phyloP scores from a whole-genome alignment of 2,113 vertebrate species.

The Rhadina sibilatrix region DNA sequence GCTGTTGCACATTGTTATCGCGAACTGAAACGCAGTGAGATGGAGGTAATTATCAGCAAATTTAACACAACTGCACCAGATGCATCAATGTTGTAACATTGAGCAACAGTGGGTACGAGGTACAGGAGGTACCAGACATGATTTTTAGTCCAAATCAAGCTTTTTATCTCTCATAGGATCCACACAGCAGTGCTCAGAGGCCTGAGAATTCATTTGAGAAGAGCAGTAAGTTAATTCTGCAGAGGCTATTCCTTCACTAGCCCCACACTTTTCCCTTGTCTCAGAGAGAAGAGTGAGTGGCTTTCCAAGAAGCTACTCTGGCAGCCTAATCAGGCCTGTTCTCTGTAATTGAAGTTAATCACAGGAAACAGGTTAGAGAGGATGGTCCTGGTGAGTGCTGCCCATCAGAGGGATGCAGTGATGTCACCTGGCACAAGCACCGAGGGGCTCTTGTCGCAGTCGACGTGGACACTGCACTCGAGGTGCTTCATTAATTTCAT shows the following conservation, averaged over 20 bases:
- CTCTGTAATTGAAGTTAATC: not conserved
- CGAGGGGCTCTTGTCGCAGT: too few species aligned
- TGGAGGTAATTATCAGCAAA: not conserved
- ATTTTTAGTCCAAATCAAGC: not conserved
- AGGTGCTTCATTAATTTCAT: too few species aligned
- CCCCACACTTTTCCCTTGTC: not conserved
- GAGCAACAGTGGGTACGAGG: not conserved
- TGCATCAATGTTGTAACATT: not conserved
- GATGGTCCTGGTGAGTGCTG: accelerated
- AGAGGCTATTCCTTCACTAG: not conserved
- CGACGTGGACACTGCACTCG: too few species aligned
- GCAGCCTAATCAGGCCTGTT: not conserved
- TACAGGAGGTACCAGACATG: not conserved
- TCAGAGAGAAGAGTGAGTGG: not conserved
- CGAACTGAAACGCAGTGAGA: not conserved
- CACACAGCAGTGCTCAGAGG: not conserved
- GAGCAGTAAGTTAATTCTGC: not conserved
- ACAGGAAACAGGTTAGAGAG: not conserved
- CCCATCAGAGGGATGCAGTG: not conserved
- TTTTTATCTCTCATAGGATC: not conserved
- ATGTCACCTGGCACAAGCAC: not conserved
- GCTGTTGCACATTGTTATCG: not conserved
- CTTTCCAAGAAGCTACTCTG: not conserved
- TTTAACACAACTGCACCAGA: not conserved
- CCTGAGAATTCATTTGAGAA: not conserved